Conservation (phyloP, 2,888 invertebrate species). For the Galerucella nymphaeae region DNA sequence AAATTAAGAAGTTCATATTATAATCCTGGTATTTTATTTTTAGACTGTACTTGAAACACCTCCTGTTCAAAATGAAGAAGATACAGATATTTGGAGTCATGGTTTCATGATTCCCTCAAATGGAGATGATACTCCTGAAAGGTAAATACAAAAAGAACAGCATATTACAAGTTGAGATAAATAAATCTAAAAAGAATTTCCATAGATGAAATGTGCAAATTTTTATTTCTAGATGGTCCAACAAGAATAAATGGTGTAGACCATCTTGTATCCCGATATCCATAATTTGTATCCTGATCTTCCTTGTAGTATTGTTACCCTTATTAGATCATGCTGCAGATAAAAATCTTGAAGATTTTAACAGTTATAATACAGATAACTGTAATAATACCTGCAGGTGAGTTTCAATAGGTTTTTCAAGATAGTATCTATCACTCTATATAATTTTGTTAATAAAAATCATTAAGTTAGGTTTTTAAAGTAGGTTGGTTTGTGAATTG, state of each 20-base stretch:
- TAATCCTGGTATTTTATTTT: constrained; percentile 48
- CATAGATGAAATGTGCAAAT: background rate
- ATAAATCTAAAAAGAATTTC: too few relatives aligned
- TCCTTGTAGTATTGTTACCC: constrained; percentile 81
- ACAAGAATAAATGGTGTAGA: constrained; percentile 76
- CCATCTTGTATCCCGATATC: constrained; percentile 88
- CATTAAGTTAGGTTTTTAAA: too few relatives aligned
- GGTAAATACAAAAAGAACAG: constrained; percentile 62
- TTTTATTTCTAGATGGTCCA: constrained; percentile 66
- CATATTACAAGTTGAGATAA: too few relatives aligned
- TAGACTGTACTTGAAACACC: constrained; percentile 79
- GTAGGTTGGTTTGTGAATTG: too few relatives aligned
- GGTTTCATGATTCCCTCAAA: constrained; percentile 79
- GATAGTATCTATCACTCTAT: too few relatives aligned
- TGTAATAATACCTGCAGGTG: constrained; percentile 76
- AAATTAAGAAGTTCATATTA: background rate
- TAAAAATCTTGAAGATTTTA: constrained; percentile 59
- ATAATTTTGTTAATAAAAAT: too few relatives aligned
- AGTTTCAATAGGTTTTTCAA: constrained; percentile 45
- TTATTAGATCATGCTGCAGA: constrained; percentile 77
- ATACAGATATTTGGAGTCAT: constrained; percentile 79
- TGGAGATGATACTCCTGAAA: constrained; percentile 70
- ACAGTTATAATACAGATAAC: constrained; percentile 53
- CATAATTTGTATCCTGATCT: constrained; percentile 81
- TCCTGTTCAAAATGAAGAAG: constrained; percentile 74